Evolutionary conservation across 2,888 invertebrate genomes (phyloP).

Genomic region (Crossocerus cetratus): DNA sequence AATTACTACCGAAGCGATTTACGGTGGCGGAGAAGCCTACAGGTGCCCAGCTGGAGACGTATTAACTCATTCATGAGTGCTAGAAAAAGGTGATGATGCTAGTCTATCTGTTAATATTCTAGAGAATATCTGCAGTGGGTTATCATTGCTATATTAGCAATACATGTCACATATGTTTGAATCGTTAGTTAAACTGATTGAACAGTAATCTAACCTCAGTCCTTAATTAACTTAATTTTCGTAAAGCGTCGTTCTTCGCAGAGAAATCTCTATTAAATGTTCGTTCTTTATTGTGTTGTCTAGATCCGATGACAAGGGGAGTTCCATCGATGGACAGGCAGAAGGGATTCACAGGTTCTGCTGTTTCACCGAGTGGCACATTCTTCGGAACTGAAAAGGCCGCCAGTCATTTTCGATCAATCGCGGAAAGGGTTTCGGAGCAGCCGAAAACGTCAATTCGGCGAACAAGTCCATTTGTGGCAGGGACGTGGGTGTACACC

Average conservation of each 20-base stretch:
- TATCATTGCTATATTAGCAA: too few relatives aligned
- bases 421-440: slow-evolving; percentile 8
- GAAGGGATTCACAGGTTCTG: slow-evolving; percentile 3
- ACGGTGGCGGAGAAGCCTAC: background rate
- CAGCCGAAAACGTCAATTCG: slow-evolving; percentile 50
- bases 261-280: too few relatives aligned
- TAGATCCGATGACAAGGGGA: too few relatives aligned
- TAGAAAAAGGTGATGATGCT: slow-evolving; percentile 13
- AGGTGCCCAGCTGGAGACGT: too few relatives aligned
- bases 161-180: too few relatives aligned
- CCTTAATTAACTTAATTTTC: too few relatives aligned
- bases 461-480: slow-evolving; percentile 51
- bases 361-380: slow-evolving; percentile 24
- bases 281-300: too few relatives aligned
- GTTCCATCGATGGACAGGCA: too few relatives aligned
- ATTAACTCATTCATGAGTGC: slow-evolving; percentile 8
- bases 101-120: slow-evolving; percentile 10
- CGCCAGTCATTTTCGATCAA: slow-evolving; percentile 35
- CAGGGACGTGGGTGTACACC: slow-evolving; percentile 46
- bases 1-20: slow-evolving; percentile 41
- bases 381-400: slow-evolving; percentile 12
- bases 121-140: too few relatives aligned
- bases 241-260: too few relatives aligned
- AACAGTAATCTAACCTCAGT: too few relatives aligned
- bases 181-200: too few relatives aligned